Evolutionary conservation across 2,888 invertebrate genomes (phyloP).

Genomic region (Sarcophaga carnaria): DNA sequence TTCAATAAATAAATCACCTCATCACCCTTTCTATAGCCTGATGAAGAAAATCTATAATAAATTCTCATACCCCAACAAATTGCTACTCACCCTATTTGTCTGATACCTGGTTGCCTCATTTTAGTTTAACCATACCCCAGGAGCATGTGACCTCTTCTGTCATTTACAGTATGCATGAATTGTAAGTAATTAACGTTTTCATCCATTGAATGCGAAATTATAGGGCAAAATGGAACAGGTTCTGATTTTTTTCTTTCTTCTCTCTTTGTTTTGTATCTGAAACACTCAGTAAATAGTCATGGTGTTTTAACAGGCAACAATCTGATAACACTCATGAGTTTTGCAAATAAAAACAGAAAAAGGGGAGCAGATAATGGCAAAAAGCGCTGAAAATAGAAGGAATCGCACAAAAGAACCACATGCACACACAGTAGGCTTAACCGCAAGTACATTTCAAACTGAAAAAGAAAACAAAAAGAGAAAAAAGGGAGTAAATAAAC

Average conservation of each 20-base stretch:
- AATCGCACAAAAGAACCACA: background rate
- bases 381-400: background rate
- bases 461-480: background rate
- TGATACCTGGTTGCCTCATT: no score
- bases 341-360: background rate
- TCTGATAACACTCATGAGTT: conserved; percentile 43
- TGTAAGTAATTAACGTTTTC: conserved; percentile 50
- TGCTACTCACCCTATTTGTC: no score
- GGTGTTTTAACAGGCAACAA: conserved; percentile 45
- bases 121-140: no score
- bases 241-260: no score
- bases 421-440: conserved; percentile 9
- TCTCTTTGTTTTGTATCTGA: background rate
- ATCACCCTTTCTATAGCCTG: no score
- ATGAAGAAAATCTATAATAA: no score
- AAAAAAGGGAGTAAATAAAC: no score
- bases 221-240: background rate
- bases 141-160: no score
- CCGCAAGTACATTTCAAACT: conserved; percentile 37
- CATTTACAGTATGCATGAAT: background rate
- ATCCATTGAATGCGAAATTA: background rate
- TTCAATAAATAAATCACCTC: no score
- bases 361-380: background rate
- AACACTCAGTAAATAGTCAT: conserved; percentile 25
- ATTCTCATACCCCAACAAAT: no score